Base-by-base conservation (phyloP, 2,888 invertebrate species). In the Eilema caniola region DNA sequence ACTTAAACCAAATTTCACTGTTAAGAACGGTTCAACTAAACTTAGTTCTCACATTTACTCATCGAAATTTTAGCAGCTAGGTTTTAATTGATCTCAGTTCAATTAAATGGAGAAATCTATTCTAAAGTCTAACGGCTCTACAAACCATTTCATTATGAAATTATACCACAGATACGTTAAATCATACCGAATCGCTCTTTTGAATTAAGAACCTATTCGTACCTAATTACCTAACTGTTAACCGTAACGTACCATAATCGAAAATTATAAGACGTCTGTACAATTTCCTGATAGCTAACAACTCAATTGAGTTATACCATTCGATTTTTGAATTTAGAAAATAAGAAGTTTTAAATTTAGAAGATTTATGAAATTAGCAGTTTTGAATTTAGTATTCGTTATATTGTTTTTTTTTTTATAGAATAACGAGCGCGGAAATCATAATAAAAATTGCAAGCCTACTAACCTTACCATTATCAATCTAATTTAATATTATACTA, bases 191-290 rank as follows among this genome's bases (percentile, higher is more conserved):
- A 41, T 28, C 69, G 60, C 69, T 60, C 65, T 65, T 65, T 61
- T 37, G 53, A 56, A 57, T 60, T 41, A n/a, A 67, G 59, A 37
- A 37, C 28, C 25, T 25, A 60, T 59, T 59, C 33, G 25, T 57
- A 60, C 25, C 53, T 64, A 64, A 71, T 71, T 57, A 67, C 12
- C 25, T 70, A 59, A 57, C 57, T 37, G 16, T 70, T 57, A n/a
- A 67, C 63, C 67, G 67, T 71, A 41, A 67, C 64, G 64, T 20
- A 25, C 56, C 57, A 61, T 71, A 71, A 71, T 71, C 64, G 67
- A 20, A 53, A 65, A 71, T 71, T 71, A 60, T 63, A 60, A 61
- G 31, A 37, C 24, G 28, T 57, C n/a, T 70, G 28, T 25, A 60
- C 57, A 11, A 62, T 53, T 71, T 67, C 53, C 63, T 53, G 25